Percentiles rank a stretch among this genome's conserved stretches.
These are phyloP conservation scores for Eupithecia exiguata DNA, from an alignment of 2,888 invertebrate species.

Conservation along the genomic window DNA sequence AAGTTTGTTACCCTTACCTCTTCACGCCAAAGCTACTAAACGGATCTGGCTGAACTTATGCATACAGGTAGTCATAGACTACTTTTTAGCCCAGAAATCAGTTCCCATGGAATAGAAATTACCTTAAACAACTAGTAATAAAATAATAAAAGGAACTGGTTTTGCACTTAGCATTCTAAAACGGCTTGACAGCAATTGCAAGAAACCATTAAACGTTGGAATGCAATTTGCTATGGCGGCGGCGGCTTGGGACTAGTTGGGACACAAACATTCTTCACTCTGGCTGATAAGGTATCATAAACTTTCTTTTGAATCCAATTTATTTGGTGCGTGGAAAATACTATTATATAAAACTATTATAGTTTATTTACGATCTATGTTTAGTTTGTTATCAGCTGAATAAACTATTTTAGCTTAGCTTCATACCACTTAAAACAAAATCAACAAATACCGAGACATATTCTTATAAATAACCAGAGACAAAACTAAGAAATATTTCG, in stretches of 20 bases:
- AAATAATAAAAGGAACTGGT: conserved; percentile 6
- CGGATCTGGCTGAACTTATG: no score
- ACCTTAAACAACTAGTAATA: no score
- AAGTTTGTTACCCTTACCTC: no score
- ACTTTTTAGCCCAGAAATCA: no score
- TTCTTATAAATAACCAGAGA: conserved; percentile 5
- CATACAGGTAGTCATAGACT: no score
- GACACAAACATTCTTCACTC: not conserved
- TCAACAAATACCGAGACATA: not conserved
- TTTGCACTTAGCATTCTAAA: not conserved
- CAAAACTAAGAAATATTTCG: not conserved
- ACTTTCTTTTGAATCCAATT: not conserved
- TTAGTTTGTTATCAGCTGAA: not conserved
- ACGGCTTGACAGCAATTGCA: not conserved
- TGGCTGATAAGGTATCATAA: not conserved
- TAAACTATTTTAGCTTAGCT: not conserved
- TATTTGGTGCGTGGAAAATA: not conserved
- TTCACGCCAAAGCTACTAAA: no score
- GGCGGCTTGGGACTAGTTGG: no score
- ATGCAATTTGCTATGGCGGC: not conserved
- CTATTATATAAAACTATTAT: no score
- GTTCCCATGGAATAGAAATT: no score
- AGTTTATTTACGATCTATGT: not conserved
- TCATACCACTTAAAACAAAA: not conserved
- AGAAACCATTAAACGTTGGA: not conserved